phyloP scores from a whole-genome alignment of 2,888 invertebrate genomes.

The Drepanosiphum platanoidis region DNA sequence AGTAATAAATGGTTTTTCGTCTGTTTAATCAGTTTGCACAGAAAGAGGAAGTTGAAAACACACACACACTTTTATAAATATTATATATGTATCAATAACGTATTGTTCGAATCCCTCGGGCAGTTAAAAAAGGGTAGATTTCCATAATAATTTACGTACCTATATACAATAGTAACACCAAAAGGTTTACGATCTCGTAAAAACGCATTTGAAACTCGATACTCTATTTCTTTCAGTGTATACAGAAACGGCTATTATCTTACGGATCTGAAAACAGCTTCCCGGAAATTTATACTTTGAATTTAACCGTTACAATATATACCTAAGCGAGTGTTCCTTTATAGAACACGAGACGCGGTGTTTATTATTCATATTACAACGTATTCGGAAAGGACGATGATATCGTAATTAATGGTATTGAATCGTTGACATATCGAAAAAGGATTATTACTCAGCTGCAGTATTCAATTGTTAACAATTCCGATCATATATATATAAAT shows the following conservation, averaged over 20 bases:
- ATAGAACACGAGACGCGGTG: neutral
- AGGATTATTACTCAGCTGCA: neutral
- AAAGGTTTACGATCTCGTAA: neutral
- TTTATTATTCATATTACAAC: neutral
- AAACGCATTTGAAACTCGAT: neutral
- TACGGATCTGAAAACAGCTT: conserved; percentile 5
- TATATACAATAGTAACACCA: neutral
- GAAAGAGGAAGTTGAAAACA: neutral
- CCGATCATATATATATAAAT: too few relatives aligned
- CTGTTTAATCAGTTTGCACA: too few relatives aligned
- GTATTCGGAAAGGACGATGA: neutral
- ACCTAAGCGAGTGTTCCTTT: neutral
- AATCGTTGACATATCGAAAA: conserved; percentile 2
- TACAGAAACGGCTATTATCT: neutral
- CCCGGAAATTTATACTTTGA: conserved; percentile 6
- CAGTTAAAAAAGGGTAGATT: neutral
- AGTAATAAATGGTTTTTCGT: too few relatives aligned
- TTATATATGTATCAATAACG: too few relatives aligned
- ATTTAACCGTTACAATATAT: neutral
- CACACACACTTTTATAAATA: too few relatives aligned
- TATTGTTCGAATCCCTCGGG: neutral
- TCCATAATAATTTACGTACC: neutral
- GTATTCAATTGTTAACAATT: neutral
- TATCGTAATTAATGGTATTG: neutral
- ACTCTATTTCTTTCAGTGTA: neutral